Evolutionary conservation across 2,113 vertebrate species (phyloP).

Genomic region (Mystacornis crossleyi): DNA sequence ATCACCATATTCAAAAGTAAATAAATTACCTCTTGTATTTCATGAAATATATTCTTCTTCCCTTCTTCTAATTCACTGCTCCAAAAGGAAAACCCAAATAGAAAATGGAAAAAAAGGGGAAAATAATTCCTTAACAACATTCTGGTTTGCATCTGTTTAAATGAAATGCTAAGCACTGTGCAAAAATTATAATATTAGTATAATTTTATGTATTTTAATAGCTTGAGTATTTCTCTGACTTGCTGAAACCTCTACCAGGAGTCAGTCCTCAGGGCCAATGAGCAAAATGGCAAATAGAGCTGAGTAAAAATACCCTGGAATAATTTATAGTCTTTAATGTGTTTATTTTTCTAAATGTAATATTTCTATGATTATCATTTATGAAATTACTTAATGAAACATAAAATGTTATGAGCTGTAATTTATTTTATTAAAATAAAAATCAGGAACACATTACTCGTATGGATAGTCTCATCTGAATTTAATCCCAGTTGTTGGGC

Average conservation of each 20-base stretch:
- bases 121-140: not conserved
- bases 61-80: not conserved
- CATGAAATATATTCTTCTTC: not conserved
- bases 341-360: conserved; percentile 36
- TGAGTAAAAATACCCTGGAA: conserved; percentile 3
- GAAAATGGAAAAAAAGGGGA: not conserved
- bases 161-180: not conserved
- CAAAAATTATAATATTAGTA: not conserved
- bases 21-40: not conserved
- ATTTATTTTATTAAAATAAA: conserved; percentile 33
- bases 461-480: not conserved
- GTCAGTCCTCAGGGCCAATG: not conserved
- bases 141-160: not conserved
- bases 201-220: not conserved
- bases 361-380: conserved; percentile 21
- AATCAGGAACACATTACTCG: not conserved
- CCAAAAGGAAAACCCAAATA: not conserved
- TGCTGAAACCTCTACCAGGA: not conserved
- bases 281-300: not conserved
- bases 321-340: conserved; percentile 32
- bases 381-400: conserved; percentile 19
- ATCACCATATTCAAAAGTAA: not conserved
- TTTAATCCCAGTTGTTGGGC: not conserved
- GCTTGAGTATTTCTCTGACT: not conserved
- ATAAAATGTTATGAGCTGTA: not conserved